Conservation (phyloP, 2,113 vertebrate genomes). For the Caranx ignobilis region DNA sequence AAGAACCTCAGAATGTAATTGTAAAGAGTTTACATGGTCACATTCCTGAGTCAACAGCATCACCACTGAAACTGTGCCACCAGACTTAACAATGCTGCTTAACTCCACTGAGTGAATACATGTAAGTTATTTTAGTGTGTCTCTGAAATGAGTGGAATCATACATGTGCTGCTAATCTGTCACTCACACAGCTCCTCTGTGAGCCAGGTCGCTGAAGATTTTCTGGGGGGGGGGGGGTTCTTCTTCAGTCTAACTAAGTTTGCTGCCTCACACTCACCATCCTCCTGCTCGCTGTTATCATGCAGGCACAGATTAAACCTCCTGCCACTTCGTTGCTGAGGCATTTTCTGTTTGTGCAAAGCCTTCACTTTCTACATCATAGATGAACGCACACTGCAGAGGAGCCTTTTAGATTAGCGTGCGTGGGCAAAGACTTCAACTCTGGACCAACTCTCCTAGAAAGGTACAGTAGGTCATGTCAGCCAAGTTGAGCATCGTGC, state of each 20-base stretch:
- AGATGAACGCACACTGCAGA: background rate
- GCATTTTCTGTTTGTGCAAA: conserved; percentile 22
- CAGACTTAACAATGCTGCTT: background rate
- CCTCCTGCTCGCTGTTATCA: conserved; percentile 24
- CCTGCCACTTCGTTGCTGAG: conserved; percentile 15
- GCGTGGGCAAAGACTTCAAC: background rate
- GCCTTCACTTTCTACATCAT: conserved; percentile 20
- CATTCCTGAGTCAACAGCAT: conserved; percentile 1
- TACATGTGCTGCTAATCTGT: conserved; percentile 22
- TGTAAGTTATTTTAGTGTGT: conserved; percentile 2
- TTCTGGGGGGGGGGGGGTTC: background rate
- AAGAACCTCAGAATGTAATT: background rate
- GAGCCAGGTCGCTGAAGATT: conserved; percentile 2
- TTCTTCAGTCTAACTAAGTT: conserved; percentile 12
- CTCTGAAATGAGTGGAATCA: background rate
- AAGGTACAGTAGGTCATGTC: background rate
- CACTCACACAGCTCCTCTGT: conserved; percentile 2
- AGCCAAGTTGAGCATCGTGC: background rate
- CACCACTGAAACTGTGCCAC: background rate
- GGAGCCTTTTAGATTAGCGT: conserved; percentile 3
- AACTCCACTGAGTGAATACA: background rate
- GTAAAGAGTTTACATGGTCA: conserved; percentile 9
- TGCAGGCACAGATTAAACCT: conserved; percentile 13
- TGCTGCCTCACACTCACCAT: background rate
- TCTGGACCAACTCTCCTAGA: background rate